Evolutionary conservation across 2,113 vertebrate species (phyloP).

Genomic region (Lepus americanus): DNA sequence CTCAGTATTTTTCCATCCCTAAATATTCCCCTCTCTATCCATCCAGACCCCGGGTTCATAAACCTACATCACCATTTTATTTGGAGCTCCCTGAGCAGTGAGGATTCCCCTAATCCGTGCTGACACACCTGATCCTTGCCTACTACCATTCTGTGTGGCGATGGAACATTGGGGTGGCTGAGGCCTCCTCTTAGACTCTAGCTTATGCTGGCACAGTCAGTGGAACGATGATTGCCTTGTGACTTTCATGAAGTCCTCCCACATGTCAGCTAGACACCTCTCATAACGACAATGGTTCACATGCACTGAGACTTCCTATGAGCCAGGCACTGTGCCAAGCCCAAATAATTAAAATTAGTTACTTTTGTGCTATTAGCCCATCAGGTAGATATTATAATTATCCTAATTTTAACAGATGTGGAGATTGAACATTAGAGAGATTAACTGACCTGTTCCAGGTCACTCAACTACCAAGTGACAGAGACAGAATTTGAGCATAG

Average conservation of each 20-base stretch:
- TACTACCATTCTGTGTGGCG: not conserved
- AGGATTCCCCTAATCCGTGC: not conserved
- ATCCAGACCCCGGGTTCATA: no score
- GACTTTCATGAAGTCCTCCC: not conserved
- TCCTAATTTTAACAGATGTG: conserved; percentile 36
- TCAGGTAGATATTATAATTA: not conserved
- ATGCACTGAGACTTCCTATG: not conserved
- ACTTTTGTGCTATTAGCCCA: not conserved
- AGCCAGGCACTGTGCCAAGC: not conserved
- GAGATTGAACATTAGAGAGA: conserved; percentile 18
- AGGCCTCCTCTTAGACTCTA: not conserved
- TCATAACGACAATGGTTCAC: not conserved
- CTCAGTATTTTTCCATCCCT: not conserved
- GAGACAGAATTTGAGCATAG: not conserved
- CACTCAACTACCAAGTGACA: not conserved
- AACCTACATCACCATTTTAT: not conserved
- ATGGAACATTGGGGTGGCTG: accelerated
- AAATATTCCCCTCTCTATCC: not conserved
- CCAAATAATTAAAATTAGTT: not conserved
- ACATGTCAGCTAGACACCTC: not conserved
- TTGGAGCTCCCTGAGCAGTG: not conserved
- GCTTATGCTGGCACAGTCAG: not conserved
- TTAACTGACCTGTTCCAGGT: not conserved
- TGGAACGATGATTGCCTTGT: not conserved
- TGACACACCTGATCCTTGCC: not conserved